Evolutionary conservation across 2,113 vertebrate species (phyloP).

Genomic region (Zosterops hypoxanthus): DNA sequence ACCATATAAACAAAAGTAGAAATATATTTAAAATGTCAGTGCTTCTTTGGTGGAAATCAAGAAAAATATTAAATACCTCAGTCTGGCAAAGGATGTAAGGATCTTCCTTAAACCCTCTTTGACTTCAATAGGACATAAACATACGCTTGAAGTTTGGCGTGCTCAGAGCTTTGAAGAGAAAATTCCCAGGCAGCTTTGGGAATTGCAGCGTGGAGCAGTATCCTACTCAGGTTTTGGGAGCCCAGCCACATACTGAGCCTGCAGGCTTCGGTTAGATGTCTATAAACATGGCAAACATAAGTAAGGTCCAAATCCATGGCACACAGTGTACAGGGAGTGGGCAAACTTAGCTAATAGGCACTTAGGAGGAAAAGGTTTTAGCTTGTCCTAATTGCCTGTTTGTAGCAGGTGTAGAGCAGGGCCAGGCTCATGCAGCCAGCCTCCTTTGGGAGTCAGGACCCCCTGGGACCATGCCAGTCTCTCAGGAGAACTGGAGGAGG

Average conservation of each 20-base stretch:
- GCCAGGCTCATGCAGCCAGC: background rate
- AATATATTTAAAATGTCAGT: conserved; percentile 46
- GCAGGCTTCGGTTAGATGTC: background rate
- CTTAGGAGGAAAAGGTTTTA: background rate
- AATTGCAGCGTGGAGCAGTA: background rate
- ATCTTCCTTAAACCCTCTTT: background rate
- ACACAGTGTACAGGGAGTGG: background rate
- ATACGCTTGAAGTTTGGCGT: background rate
- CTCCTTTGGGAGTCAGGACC: background rate
- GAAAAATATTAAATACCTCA: conserved; percentile 42
- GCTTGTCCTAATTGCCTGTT: background rate
- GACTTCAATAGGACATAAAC: background rate
- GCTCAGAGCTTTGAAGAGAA: background rate
- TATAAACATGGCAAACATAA: background rate
- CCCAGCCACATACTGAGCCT: background rate
- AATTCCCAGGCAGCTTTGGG: background rate
- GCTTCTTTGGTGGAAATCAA: conserved; percentile 8
- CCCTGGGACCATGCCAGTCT: accelerated
- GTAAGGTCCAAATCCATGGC: background rate
- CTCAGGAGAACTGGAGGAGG: background rate
- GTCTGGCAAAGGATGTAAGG: conserved; percentile 38
- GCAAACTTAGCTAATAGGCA: background rate
- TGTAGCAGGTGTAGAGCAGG: background rate
- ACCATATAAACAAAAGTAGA: background rate
- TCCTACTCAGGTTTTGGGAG: background rate